Base-by-base conservation (phyloP, 64 coral and sea anemone genomes). In the Dendrophyllia cribrosa region DNA sequence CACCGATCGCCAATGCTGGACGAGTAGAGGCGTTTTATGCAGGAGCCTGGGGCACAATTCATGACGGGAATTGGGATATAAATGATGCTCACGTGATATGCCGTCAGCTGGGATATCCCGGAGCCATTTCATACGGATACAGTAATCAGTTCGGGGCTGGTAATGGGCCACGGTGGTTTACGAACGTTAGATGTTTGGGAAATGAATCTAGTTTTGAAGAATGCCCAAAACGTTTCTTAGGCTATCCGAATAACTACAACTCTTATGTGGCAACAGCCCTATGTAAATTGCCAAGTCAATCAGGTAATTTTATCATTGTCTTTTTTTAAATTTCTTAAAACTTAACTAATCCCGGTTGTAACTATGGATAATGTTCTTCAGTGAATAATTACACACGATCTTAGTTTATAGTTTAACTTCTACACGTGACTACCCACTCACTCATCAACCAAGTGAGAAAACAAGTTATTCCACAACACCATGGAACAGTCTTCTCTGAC, bases 21-120 rank as follows among this genome's bases (percentile, higher is more conserved):
- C 77, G 55, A 59, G 77, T 59, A 43, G 77, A 59, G 23, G 75
- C 58, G 12, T 78, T 78, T 23, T 78, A 78, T 46, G 50, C 21
- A 10, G 75, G 75, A 24, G n/a, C 22, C 19, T 78, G 75, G 75
- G 75, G 75, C 8, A 78, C 49, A 34, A 56, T 78, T 56, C 0
- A 14, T 59, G 22, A 51, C 51, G 58, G 6, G 7, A 1, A 14
- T 0, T 78, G 75, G 75, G 51, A 56, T 25, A 6, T 78, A 10
- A 78, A 56, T 24, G 22, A 8, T 78, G 49, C 75, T 59, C n/a
- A 78, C 20, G 75, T 78, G 2, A 17, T 78, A 24, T 78, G 75
- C n/a, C 51, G 75, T 23, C 75, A 78, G 51, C 22, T 78, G 48
- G 75, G 75, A 58, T 78, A 78, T 9, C 75, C 75, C n/a, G 75